Conservation (phyloP, 2,888 invertebrate species). For the Eupithecia subfuscata region DNA sequence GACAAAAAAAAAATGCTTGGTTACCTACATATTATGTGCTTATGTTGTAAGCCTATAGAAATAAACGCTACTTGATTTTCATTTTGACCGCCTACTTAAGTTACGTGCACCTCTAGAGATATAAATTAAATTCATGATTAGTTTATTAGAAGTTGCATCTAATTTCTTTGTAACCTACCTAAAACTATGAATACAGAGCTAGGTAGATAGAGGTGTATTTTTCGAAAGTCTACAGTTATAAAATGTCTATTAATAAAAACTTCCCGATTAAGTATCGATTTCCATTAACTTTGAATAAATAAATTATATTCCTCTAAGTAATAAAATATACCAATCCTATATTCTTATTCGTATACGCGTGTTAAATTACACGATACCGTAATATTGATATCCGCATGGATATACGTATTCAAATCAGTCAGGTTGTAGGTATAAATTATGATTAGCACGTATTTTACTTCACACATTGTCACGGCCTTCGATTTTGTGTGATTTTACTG, state of each 20-base stretch:
- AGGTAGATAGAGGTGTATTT: background rate
- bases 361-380: conserved; percentile 6
- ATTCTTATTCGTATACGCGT: background rate
- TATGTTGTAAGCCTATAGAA: too few relatives aligned
- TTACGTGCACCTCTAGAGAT: too few relatives aligned
- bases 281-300: background rate
- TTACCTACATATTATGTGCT: too few relatives aligned
- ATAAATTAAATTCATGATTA: too few relatives aligned
- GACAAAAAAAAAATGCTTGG: too few relatives aligned
- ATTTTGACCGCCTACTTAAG: too few relatives aligned
- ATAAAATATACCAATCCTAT: background rate
- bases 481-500: conserved; percentile 30
- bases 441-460: conserved; percentile 29
- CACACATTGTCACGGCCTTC: conserved; percentile 36
- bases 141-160: too few relatives aligned
- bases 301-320: background rate
- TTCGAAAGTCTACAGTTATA: background rate
- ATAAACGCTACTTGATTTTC: too few relatives aligned
- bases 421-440: conserved; percentile 15
- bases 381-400: conserved; percentile 9
- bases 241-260: background rate
- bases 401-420: conserved; percentile 1
- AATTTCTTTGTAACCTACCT: background rate
- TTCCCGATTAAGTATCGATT: background rate
- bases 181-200: background rate